These are phyloP conservation scores for Drosophila quinaria DNA, from an alignment of 2,888 invertebrate species.

Conservation along the genomic window DNA sequence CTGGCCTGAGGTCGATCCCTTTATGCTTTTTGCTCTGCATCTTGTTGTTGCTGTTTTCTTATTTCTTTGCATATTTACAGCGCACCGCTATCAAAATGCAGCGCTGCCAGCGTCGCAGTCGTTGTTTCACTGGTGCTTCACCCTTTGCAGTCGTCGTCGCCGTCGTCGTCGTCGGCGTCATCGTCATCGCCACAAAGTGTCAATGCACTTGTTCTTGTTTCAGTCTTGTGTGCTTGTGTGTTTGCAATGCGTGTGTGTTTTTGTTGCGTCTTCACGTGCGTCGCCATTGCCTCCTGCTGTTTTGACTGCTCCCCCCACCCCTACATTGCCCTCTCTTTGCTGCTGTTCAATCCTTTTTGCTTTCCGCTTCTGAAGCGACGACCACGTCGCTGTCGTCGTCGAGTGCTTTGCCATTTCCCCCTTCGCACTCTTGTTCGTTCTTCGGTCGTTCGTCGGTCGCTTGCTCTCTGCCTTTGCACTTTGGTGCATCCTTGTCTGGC, in stretches of 20 bases:
- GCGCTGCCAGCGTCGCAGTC: conserved; percentile 60
- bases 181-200: conserved; percentile 76
- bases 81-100: conserved; percentile 71
- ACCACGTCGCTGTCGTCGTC: conserved; percentile 53
- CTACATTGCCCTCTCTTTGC: conserved; percentile 16
- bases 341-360: conserved; percentile 77
- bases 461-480: conserved; percentile 80
- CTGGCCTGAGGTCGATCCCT: conserved; percentile 73
- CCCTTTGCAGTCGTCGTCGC: conserved; percentile 69
- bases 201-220: conserved; percentile 85
- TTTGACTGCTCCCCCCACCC: conserved; percentile 49
- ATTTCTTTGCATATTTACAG: conserved; percentile 58
- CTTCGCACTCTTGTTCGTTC: conserved; percentile 38
- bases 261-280: conserved; percentile 81
- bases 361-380: conserved; percentile 75
- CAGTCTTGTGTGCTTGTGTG: conserved; percentile 50
- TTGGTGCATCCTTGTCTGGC: conserved; percentile 81
- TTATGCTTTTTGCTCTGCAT: conserved; percentile 45
- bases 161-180: conserved; percentile 36
- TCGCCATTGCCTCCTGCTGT: conserved; percentile 78
- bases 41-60: conserved; percentile 19
- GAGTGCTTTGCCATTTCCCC: conserved; percentile 60
- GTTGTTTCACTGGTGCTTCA: conserved; percentile 60
- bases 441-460: conserved; percentile 51
- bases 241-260: conserved; percentile 66